phyloP scores from a whole-genome alignment of 2,888 invertebrate species.

The Helobdella robusta region DNA sequence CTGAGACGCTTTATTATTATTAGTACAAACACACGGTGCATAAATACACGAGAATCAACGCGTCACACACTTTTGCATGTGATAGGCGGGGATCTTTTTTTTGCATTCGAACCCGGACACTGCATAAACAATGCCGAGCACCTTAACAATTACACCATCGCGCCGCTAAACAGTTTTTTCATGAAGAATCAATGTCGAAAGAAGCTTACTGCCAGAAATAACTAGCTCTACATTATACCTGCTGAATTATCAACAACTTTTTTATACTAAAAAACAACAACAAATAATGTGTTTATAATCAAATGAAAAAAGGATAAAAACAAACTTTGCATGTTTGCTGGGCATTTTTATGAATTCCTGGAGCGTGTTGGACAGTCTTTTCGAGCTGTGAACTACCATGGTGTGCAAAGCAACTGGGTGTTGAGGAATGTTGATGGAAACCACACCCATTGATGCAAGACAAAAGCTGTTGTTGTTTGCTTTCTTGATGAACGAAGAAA shows the following conservation, averaged over 20 bases:
- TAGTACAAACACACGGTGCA: no score
- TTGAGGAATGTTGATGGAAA: slow-evolving; percentile 90
- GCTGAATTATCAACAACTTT: background rate
- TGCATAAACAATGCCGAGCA: no score
- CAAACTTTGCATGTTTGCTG: slow-evolving; percentile 38
- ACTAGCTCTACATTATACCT: no score
- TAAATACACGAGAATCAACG: no score
- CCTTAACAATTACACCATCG: no score
- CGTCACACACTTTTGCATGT: no score
- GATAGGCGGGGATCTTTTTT: no score
- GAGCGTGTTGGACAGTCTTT: slow-evolving; percentile 80
- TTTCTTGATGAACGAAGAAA: slow-evolving; percentile 44
- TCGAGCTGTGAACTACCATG: slow-evolving; percentile 82
- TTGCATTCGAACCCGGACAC: no score
- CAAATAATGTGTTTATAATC: background rate
- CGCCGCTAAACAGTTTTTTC: no score
- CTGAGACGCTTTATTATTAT: no score
- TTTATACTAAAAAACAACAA: background rate
- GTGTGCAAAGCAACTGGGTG: slow-evolving; percentile 95
- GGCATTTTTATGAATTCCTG: slow-evolving; percentile 57
- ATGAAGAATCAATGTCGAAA: no score
- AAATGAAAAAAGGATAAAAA: background rate
- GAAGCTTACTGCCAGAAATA: no score
- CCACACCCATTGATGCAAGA: slow-evolving; percentile 73
- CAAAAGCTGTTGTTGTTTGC: slow-evolving; percentile 61